phyloP scores from a whole-genome alignment of 2,113 vertebrate species.

The Psittacara wagleri region DNA sequence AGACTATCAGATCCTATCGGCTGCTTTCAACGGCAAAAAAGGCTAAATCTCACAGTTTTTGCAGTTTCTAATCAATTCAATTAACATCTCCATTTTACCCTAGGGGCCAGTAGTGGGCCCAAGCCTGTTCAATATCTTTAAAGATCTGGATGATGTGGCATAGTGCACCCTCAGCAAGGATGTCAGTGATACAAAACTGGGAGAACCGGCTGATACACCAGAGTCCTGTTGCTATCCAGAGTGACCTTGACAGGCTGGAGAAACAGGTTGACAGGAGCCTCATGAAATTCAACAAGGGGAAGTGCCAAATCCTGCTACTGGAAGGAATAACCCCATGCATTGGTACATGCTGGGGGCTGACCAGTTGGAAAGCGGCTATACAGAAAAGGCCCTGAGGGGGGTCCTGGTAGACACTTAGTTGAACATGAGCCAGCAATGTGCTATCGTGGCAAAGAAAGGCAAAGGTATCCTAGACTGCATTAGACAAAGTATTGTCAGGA shows the following conservation, averaged over 20 bases:
- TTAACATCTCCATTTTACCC: background rate
- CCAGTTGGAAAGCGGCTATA: background rate
- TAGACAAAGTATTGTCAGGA: background rate
- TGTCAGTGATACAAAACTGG: background rate
- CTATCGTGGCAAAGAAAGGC: background rate
- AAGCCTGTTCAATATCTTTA: background rate
- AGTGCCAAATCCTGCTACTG: background rate
- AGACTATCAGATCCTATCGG: background rate
- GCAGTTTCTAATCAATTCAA: background rate
- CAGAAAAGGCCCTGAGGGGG: background rate
- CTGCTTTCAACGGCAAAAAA: background rate
- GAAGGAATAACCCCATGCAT: background rate
- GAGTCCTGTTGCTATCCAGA: background rate
- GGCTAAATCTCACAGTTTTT: background rate
- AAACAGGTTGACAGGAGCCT: background rate
- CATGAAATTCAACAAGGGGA: background rate
- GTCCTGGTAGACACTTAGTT: background rate
- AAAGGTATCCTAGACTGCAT: background rate
- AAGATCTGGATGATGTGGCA: background rate
- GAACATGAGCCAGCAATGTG: background rate
- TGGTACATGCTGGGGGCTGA: background rate
- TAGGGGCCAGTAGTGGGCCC: background rate
- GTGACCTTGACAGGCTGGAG: background rate
- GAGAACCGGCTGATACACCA: background rate
- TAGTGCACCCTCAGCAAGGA: background rate